phyloP scores from a whole-genome alignment of 2,888 invertebrate genomes.

The Hypsopygia costalis region DNA sequence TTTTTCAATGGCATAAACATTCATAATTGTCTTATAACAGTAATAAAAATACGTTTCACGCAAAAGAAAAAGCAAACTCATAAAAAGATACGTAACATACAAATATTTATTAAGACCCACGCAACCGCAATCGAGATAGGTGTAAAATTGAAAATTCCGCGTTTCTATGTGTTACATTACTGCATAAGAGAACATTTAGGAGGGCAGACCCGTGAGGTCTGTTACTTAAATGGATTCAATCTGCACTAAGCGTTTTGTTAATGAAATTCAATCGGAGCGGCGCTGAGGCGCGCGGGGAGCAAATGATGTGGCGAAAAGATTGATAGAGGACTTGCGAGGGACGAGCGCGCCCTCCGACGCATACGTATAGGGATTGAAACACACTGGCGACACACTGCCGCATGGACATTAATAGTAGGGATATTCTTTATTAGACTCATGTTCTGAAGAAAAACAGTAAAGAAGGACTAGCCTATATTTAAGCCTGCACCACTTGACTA shows the following conservation, averaged over 20 bases:
- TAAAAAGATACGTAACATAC: no score
- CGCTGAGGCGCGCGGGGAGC: conserved; percentile 62
- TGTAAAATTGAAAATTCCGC: conserved; percentile 36
- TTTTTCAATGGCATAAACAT: no score
- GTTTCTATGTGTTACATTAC: conserved; percentile 29
- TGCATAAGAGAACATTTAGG: conserved; percentile 44
- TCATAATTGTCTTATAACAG: no score
- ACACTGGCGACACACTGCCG: neutral
- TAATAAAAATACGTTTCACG: no score
- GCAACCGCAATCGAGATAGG: conserved; percentile 29
- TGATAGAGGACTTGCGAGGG: conserved; percentile 52
- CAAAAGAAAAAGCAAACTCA: no score
- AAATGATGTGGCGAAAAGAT: conserved; percentile 80
- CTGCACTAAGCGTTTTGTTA: conserved; percentile 78
- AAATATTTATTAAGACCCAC: conserved; percentile 4
- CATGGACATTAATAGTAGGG: neutral
- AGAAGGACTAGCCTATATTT: no score
- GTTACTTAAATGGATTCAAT: conserved; percentile 78
- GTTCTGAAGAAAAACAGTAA: no score
- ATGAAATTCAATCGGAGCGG: conserved; percentile 74
- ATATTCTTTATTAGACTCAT: no score
- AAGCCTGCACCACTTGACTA: no score
- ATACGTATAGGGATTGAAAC: conserved; percentile 7
- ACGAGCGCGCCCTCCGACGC: conserved; percentile 16
- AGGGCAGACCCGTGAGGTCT: conserved; percentile 58